Evolutionary conservation across 2,888 invertebrate genomes (phyloP).

Genomic region (Harpalus rubripes): DNA sequence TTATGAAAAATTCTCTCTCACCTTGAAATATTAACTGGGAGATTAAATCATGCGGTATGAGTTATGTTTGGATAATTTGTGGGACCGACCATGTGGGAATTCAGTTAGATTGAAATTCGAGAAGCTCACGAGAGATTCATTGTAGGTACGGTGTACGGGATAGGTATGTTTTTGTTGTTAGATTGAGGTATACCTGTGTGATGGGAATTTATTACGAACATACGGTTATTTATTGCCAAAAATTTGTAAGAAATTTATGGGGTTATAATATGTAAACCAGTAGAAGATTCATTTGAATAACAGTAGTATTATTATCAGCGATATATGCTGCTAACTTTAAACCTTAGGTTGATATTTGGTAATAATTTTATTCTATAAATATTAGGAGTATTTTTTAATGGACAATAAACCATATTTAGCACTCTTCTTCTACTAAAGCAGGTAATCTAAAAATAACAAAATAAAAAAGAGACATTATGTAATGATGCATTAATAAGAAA

Average conservation of each 20-base stretch:
- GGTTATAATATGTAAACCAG: too few relatives aligned
- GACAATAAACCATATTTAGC: too few relatives aligned
- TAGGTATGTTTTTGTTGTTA: not conserved
- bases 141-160: not conserved
- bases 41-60: slow-evolving; percentile 57
- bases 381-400: too few relatives aligned
- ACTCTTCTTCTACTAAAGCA: too few relatives aligned
- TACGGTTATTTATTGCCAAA: slow-evolving; percentile 8
- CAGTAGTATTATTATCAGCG: too few relatives aligned
- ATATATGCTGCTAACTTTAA: too few relatives aligned
- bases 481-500: too few relatives aligned
- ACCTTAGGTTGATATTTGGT: too few relatives aligned
- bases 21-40: slow-evolving; percentile 59
- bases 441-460: too few relatives aligned
- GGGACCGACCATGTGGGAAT: slow-evolving; percentile 35
- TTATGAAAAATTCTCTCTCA: slow-evolving; percentile 64
- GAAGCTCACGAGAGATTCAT: not conserved
- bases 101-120: slow-evolving; percentile 33
- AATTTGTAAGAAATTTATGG: not conserved
- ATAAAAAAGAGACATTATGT: too few relatives aligned
- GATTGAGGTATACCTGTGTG: slow-evolving; percentile 4
- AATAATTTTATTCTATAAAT: too few relatives aligned
- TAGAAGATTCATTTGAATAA: too few relatives aligned
- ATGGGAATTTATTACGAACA: slow-evolving; percentile 6
- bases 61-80: slow-evolving; percentile 57